Base-by-base conservation (phyloP, 2,113 vertebrate genomes). In the Mobula birostris region DNA sequence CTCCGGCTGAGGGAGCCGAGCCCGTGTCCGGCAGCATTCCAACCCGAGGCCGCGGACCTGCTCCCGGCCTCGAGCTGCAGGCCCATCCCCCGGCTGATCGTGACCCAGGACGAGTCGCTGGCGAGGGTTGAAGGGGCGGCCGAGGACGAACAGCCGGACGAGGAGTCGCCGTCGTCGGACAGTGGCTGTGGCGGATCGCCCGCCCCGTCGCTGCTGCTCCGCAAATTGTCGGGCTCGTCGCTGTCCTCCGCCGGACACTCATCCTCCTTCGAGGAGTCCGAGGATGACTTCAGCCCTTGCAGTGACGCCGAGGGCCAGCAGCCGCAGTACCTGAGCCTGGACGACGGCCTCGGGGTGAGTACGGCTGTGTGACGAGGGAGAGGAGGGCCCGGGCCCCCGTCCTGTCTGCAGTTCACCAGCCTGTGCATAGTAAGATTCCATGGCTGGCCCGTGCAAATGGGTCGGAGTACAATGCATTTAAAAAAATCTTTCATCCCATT, bases 201-300 rank as follows among this genome's bases (percentile, higher is more conserved):
- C 0, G 95, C 96, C 0, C 96, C 97, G 12, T 96, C 95, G 76
- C 95, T 96, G 0, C 96, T 96, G 0, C 95, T 95, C 1, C 96
- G 97, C 94, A 97, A 97, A 94, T 96, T 97, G 56, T 97, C 97
- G 94, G 97, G 96, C 95, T 97, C 97, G 1, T 97, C 97, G 24
- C 2, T 82, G 21, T 93, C 68, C 21, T 93, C 91, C 15, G 95
- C 96, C 5, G 92, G 63, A 7, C 96, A 98, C 78, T 98, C 98
- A 17, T 98, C 98, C 6, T 98, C 98, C 66, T 98, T 98, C 91
- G 98, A 98, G 94, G 98, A 98, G 94, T 98, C 98, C 0, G 98
- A 98, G 95, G 98, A 98, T 95, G 98, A 98, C 94, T 97, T 97
- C 95, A 97, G 97, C 68, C 91, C 91, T 12, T 95, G 97, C 24